phyloP scores from a whole-genome alignment of 2,888 invertebrate species.

The Agrotis clavis region DNA sequence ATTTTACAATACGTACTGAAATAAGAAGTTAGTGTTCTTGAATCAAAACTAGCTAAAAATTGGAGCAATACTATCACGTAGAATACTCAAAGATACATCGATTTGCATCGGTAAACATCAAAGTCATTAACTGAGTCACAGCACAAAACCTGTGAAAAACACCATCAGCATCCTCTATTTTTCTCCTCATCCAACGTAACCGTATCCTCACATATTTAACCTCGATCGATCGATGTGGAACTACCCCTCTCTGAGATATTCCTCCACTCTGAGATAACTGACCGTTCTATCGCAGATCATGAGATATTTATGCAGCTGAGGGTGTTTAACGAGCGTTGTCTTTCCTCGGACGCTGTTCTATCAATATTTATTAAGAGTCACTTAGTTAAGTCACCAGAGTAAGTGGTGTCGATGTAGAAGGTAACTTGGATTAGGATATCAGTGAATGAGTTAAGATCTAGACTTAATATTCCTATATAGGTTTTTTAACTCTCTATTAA shows the following conservation, averaged over 20 bases:
- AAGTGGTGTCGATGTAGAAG: constrained; percentile 6
- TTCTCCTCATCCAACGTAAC: constrained; percentile 8
- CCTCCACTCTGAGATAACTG: constrained; percentile 57
- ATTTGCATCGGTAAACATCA: too few relatives aligned
- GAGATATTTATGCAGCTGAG: constrained; percentile 64
- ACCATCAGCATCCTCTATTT: not conserved
- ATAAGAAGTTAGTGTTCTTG: too few relatives aligned
- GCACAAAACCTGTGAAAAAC: too few relatives aligned
- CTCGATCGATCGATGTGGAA: constrained; percentile 42
- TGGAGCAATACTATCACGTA: too few relatives aligned
- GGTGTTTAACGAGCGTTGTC: constrained; percentile 61
- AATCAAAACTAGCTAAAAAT: too few relatives aligned
- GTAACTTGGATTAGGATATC: not conserved
- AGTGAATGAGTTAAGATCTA: not conserved
- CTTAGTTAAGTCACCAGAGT: constrained; percentile 28
- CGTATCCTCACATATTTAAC: constrained; percentile 39
- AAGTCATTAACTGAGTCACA: too few relatives aligned
- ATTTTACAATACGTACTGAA: too few relatives aligned
- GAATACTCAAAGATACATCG: too few relatives aligned
- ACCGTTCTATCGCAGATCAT: constrained; percentile 61
- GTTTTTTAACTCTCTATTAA: not conserved
- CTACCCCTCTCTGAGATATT: constrained; percentile 55
- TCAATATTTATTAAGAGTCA: constrained; percentile 71
- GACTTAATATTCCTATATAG: too few relatives aligned
- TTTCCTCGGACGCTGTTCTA: constrained; percentile 48